Conservation (phyloP, 2,113 vertebrate genomes). For the Todiramphus chloris region DNA sequence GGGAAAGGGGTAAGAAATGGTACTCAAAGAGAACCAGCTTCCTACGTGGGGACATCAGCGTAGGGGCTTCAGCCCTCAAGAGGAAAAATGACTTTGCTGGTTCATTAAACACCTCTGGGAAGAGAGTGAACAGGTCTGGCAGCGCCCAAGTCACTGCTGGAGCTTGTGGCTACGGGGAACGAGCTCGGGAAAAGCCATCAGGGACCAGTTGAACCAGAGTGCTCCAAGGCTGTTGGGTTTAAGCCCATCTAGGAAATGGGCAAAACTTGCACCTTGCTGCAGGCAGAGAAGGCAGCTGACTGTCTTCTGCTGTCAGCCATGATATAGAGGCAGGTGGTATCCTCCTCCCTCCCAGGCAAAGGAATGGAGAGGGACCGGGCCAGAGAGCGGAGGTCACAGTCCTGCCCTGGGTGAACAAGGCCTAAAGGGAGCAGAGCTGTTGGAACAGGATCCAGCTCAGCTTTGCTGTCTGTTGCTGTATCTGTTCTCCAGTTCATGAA, state of each 20-base stretch:
- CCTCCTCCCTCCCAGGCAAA: neutral
- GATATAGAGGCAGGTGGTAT: neutral
- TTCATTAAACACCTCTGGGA: neutral
- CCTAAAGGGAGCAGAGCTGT: neutral
- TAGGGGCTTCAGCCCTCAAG: neutral
- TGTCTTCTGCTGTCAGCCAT: neutral
- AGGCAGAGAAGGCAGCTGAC: neutral
- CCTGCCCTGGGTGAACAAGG: neutral
- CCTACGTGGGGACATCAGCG: neutral
- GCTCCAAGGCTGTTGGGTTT: neutral
- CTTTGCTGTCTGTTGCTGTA: neutral
- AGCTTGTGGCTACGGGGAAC: neutral
- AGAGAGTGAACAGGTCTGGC: neutral
- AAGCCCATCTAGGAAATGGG: neutral
- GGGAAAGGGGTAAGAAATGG: neutral
- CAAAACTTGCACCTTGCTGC: neutral
- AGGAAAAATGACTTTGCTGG: neutral
- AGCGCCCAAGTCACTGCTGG: neutral
- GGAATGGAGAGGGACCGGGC: neutral
- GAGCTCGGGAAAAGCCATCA: neutral
- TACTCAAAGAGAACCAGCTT: neutral
- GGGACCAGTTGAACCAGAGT: neutral
- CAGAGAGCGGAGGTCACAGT: accelerated
- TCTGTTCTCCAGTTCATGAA: neutral
- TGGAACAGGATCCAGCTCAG: neutral